Base-by-base conservation (phyloP, 2,113 vertebrate genomes). In the Atrichornis clamosus region DNA sequence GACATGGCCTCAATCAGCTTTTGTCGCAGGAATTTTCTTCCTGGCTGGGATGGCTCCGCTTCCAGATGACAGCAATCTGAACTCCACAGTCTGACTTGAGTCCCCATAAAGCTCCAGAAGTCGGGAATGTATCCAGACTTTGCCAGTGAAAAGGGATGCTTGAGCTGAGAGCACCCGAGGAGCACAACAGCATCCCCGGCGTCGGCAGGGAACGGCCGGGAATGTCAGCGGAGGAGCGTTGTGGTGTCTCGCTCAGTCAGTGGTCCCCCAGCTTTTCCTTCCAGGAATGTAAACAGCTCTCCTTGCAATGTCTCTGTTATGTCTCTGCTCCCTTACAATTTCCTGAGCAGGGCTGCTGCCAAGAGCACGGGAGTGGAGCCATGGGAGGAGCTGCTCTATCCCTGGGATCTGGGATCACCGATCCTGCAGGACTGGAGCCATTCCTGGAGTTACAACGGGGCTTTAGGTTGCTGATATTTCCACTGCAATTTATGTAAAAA, bases 201-300 rank as follows among this genome's bases (percentile, higher is more conserved):
- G 22, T 4, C 3, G 0, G n/a, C 56, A 41, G 2, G 73, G 33
- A 53, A 22, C 0, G 27, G 58, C 13, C 1, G 11, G 41, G 64
- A 70, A 62, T 62, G 22, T 10, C 30, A 46, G n/a, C 5, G 28
- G 7, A 21, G 56, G 39, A 88, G 87, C 89, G 32, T 21, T 14
- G 75, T 7, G 78, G 52, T 4, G 2, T 58, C 72, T 78, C 41
- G 2, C 7, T 63, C 83, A 52, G 64, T 24, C 86, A 70, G 64
- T 63, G 44, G 76, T 53, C 69, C 80, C 30, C 74, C 93, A 88
- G 94, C 89, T 89, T 91, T 94, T 93, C 93, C 62, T 80, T 46
- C 58, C 95, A 97, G 98, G 97, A 98, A 98, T 98, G 98, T 98
- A 98, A 98, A 98, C 98, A 98, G 95, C 55, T 92, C 95, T 96